Base-by-base conservation (phyloP, 2,113 vertebrate species). In the Ursus arctos region DNA sequence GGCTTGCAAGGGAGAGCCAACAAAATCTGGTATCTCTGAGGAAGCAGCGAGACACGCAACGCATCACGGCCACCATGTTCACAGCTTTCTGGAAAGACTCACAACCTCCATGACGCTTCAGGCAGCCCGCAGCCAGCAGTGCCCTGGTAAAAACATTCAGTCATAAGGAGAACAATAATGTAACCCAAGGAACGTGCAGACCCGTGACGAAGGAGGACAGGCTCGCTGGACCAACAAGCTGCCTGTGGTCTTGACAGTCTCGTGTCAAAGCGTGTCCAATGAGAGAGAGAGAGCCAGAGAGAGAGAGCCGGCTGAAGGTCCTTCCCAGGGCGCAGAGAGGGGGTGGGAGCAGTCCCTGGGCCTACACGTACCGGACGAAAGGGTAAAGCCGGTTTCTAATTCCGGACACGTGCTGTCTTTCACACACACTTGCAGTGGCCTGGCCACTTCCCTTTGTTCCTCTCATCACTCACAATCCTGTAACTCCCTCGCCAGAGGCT, bases 401-500 rank as follows among this genome's bases (percentile, higher is more conserved):
- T 97, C 97, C 74, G 6, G 86, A 93, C 72, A 74, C 76, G 49
- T 0, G 31, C 57, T 33, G 15, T 71, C 88, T 81, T 92, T 93
- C 91, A 63, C 5, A 81, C 57, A 28, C 49, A 36, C 49, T 92
- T 92, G 63, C 79, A 53, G 83, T 9, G 74, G 22, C 59, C 36
- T 0, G 4, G 18, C 89, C 43, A 72, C 94, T 94, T 90, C 84
- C 80, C 79, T 93, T 96, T 97, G 94, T 97, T 47, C 72, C n/a
- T 33, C 63, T 21, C 13, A 24, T 88, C 95, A 93, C 94, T 96
- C 72, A 72, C 10, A n/a, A 33, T 92, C 96, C 97, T 71, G 21
- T 79, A 89, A 88, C 82, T 94, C 80, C 59, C 94, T 91, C 81
- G 61, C 36, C 91, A 92, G 90, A 94, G 95, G 86, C 92, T 40